These are phyloP conservation scores for Listronotus oregonensis DNA, from an alignment of 1,140 invertebrate species.

Conservation along the genomic window DNA sequence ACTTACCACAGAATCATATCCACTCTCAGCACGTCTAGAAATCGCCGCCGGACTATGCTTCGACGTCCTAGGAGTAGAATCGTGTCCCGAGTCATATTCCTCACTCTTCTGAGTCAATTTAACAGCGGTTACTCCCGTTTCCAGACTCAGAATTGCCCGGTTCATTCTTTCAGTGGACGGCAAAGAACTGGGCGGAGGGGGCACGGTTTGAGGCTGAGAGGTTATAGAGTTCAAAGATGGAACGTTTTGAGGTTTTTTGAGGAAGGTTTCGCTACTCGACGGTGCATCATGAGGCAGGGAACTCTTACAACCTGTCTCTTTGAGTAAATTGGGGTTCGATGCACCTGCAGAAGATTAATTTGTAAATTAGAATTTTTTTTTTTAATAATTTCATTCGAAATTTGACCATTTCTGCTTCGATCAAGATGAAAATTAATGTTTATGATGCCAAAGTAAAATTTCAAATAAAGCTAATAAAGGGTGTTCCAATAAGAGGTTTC, in stretches of 20 bases:
- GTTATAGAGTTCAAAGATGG: conserved; percentile 50
- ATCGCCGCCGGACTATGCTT: conserved; percentile 76
- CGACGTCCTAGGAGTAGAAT: conserved; percentile 74
- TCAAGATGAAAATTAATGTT: too few species aligned
- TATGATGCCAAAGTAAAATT: too few species aligned
- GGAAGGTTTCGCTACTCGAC: conserved; percentile 22
- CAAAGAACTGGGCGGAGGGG: conserved; percentile 60
- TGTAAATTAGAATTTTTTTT: too few species aligned
- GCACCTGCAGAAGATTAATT: conserved; percentile 56
- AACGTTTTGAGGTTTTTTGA: conserved; percentile 58
- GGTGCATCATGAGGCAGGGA: conserved; percentile 18
- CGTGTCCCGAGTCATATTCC: conserved; percentile 81
- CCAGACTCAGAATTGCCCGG: conserved; percentile 62
- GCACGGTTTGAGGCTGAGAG: conserved; percentile 58
- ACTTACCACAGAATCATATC: conserved; percentile 83
- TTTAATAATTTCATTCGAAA: too few species aligned
- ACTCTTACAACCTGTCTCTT: conserved; percentile 31
- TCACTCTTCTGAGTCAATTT: conserved; percentile 63
- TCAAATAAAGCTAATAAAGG: too few species aligned
- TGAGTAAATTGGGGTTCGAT: conserved; percentile 81
- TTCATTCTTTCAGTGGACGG: conserved; percentile 62
- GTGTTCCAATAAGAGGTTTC: too few species aligned
- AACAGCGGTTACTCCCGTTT: conserved; percentile 61
- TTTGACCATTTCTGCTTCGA: too few species aligned
- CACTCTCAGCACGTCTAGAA: conserved; percentile 78